Conservation (phyloP, 2,888 invertebrate genomes). For the Melieria picta region DNA sequence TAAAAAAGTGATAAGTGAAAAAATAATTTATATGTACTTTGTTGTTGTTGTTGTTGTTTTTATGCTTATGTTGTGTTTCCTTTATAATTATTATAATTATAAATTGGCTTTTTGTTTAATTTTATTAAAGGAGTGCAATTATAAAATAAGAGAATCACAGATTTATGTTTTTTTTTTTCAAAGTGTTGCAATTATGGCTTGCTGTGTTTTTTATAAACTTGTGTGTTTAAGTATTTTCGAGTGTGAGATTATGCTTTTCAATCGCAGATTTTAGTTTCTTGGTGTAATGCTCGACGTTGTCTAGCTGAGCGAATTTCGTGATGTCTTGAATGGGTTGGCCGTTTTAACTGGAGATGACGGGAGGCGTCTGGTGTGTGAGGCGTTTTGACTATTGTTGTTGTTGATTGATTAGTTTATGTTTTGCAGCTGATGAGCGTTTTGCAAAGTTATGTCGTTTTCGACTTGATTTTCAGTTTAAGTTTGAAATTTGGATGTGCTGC, state of each 20-base stretch:
- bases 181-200: slow-evolving; percentile 25
- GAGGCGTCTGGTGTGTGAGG: slow-evolving; percentile 50
- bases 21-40: slow-evolving; percentile 4
- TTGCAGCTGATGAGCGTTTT: slow-evolving; percentile 5
- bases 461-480: slow-evolving; percentile 15
- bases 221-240: slow-evolving; percentile 38
- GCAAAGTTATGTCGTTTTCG: slow-evolving; percentile 3
- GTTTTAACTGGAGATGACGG: slow-evolving; percentile 65
- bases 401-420: neutral
- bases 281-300: slow-evolving; percentile 27
- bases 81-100: slow-evolving; percentile 23
- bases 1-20: slow-evolving; percentile 26
- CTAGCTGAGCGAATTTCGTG: slow-evolving; percentile 27
- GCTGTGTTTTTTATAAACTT: slow-evolving; percentile 35
- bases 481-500: slow-evolving; percentile 36
- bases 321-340: slow-evolving; percentile 59
- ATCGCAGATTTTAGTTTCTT: slow-evolving; percentile 17
- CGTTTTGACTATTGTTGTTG: slow-evolving; percentile 15
- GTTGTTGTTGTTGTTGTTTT: neutral
- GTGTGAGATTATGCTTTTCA: slow-evolving; percentile 25
- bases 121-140: slow-evolving; percentile 53
- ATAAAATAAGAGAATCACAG: slow-evolving; percentile 61
- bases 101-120: slow-evolving; percentile 25
- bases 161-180: slow-evolving; percentile 49
- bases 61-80: slow-evolving; percentile 18